phyloP scores from a whole-genome alignment of 1,140 invertebrate species.

The Ips typographus region DNA sequence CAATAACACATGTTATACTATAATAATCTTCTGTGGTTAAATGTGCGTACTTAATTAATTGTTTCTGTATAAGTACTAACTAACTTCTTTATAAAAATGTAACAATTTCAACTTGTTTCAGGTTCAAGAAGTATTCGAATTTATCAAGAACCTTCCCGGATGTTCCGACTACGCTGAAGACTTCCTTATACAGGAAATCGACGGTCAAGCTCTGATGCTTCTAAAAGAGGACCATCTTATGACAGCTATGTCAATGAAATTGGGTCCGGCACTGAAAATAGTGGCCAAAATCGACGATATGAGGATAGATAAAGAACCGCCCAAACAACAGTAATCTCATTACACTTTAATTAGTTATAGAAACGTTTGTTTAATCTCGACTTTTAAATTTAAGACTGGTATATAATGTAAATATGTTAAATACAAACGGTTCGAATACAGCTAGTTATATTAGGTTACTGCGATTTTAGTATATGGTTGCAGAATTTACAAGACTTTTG shows the following conservation, averaged over 20 bases:
- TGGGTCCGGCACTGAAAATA: slow-evolving; percentile 94
- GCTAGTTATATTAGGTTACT: too few relatives aligned
- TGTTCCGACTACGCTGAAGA: slow-evolving; percentile 93
- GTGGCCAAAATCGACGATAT: slow-evolving; percentile 82
- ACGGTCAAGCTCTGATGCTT: slow-evolving; percentile 90
- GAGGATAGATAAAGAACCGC: slow-evolving; percentile 59
- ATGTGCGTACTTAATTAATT: too few relatives aligned
- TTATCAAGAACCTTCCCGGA: slow-evolving; percentile 82
- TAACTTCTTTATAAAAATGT: too few relatives aligned
- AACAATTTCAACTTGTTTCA: slow-evolving; percentile 42
- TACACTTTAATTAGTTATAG: not conserved
- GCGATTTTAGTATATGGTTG: too few relatives aligned
- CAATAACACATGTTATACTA: too few relatives aligned
- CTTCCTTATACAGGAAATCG: slow-evolving; percentile 93
- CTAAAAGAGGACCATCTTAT: slow-evolving; percentile 96
- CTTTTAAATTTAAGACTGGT: slow-evolving; percentile 26
- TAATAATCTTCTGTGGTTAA: too few relatives aligned
- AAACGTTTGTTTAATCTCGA: not conserved
- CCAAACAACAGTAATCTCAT: slow-evolving; percentile 40
- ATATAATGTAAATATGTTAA: slow-evolving; percentile 5
- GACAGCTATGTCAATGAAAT: slow-evolving; percentile 91
- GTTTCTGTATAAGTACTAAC: too few relatives aligned
- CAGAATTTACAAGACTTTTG: too few relatives aligned
- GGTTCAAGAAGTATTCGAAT: slow-evolving; percentile 79
- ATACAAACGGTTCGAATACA: too few relatives aligned